A percentile compares a stretch with the other conserved stretches of the same genome.
Conservation (phyloP, 2,797 vertebrate species). For the Eospalax fontanierii region DNA sequence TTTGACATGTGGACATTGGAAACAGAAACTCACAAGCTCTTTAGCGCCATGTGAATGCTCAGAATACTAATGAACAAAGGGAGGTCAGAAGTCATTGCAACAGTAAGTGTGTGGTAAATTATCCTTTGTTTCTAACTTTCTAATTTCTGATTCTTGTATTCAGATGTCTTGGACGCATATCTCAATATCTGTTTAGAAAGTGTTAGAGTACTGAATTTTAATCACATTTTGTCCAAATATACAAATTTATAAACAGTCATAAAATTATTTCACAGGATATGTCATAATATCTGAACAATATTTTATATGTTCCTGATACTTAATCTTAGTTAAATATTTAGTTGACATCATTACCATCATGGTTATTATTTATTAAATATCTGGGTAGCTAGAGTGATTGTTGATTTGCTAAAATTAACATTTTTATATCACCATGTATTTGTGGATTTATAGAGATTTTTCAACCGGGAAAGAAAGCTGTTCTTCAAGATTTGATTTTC, state of each 20-base stretch:
- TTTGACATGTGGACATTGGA: not conserved
- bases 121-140: not conserved
- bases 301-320: no score
- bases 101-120: no score
- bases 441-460: not conserved
- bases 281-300: no score
- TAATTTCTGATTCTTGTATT: not conserved
- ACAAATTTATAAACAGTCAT: not conserved
- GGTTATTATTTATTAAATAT: not conserved
- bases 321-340: no score
- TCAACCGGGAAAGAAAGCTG: not conserved
- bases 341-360: not conserved
- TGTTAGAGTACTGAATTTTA: not conserved
- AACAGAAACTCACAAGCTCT: not conserved
- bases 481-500: not conserved
- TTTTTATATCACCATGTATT: no score
- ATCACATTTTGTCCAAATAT: not conserved
- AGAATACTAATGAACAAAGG: not conserved
- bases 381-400: not conserved
- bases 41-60: not conserved
- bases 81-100: no score
- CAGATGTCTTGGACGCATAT: conserved; percentile 14
- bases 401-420: no score
- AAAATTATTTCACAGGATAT: no score
- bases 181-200: not conserved